Conservation (phyloP, 2,113 vertebrate genomes). For the Ia io region DNA sequence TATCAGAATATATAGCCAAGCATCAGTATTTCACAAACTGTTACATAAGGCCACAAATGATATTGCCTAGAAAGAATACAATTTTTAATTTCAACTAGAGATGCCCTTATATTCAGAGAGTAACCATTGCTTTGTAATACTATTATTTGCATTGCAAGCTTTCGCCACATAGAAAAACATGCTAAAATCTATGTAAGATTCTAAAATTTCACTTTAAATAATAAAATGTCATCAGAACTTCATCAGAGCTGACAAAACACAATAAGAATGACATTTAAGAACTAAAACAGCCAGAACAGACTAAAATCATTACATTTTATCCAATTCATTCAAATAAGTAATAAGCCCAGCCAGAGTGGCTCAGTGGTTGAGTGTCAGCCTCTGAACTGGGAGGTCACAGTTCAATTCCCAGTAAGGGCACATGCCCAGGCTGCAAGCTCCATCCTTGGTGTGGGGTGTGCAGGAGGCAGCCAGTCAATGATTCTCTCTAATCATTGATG, state of each 20-base stretch:
- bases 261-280: conserved; percentile 53
- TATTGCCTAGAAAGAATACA: neutral
- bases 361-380: too few species aligned
- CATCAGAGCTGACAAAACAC: conserved; percentile 58
- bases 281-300: conserved; percentile 17
- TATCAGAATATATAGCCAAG: neutral
- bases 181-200: conserved; percentile 46
- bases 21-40: neutral
- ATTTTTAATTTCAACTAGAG: neutral
- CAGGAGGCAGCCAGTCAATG: too few species aligned
- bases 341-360: neutral
- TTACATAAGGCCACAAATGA: neutral
- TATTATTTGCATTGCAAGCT: neutral
- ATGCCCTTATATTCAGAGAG: neutral
- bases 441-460: too few species aligned
- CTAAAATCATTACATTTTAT: conserved; percentile 17
- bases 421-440: too few species aligned
- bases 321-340: neutral
- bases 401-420: too few species aligned
- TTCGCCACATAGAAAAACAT: neutral
- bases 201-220: conserved; percentile 58
- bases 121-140: conserved; percentile 35
- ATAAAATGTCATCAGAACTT: conserved; percentile 56
- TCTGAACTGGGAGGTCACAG: too few species aligned
- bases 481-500: too few species aligned